Percentiles rank a stretch among this genome's conserved stretches.
Evolutionary conservation across 2,888 invertebrate species (phyloP).

Genomic region (Apoderus coryli): DNA sequence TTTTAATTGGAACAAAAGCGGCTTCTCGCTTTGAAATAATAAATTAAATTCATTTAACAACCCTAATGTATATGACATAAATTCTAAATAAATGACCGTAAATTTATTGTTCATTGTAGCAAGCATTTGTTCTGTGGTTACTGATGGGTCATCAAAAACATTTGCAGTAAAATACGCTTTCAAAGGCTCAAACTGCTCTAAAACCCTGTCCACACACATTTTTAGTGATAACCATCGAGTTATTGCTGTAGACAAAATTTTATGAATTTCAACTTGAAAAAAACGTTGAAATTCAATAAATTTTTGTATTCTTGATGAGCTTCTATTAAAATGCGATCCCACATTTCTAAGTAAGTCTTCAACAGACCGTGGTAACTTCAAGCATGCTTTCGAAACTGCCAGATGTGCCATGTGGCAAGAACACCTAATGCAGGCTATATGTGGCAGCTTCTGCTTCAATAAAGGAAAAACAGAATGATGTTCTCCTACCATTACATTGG

Average conservation of each 20-base stretch:
- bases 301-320: no score
- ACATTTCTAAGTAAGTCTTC: no score
- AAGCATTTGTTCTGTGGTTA: slow-evolving; percentile 17
- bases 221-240: slow-evolving; percentile 26
- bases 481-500: slow-evolving; percentile 21
- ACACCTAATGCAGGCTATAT: slow-evolving; percentile 22
- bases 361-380: slow-evolving; percentile 20
- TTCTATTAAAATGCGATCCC: no score
- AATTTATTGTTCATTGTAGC: slow-evolving; percentile 19
- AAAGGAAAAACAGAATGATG: slow-evolving; percentile 13
- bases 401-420: slow-evolving; percentile 24
- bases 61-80: slow-evolving; percentile 19
- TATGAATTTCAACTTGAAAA: slow-evolving; percentile 23
- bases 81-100: slow-evolving; percentile 20
- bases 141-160: slow-evolving; percentile 20
- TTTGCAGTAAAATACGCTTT: slow-evolving; percentile 20
- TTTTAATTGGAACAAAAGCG: no score
- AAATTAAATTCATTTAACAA: slow-evolving; percentile 19
- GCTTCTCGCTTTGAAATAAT: slow-evolving; percentile 20
- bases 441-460: slow-evolving; percentile 15
- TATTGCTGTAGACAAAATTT: slow-evolving; percentile 18
- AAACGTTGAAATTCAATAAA: slow-evolving; percentile 24
- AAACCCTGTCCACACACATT: slow-evolving; percentile 23
- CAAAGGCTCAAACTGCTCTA: slow-evolving; percentile 25
- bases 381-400: slow-evolving; percentile 21